Base-by-base conservation (phyloP, 2,113 vertebrate species). In the Otolemur garnettii region DNA sequence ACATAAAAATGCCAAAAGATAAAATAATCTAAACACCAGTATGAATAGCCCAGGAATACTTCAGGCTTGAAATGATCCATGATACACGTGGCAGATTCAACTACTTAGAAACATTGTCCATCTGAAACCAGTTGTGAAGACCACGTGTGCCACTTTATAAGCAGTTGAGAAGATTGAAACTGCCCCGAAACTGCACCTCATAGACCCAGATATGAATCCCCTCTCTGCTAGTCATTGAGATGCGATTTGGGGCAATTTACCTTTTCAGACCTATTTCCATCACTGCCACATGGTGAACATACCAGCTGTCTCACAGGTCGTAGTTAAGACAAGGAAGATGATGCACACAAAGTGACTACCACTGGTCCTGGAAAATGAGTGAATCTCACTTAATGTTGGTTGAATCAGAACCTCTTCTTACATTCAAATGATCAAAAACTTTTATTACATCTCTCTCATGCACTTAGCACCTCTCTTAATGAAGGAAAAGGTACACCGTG, bases 1-100 rank as follows among this genome's bases (percentile, higher is more conserved):
- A 77, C 1, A 12, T 10, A 75, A 96, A 92, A 90, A 91, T 95
- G 68, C 21, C 92, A 71, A 60, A 71, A 35, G 14, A 86, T n/a
- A 91, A 94, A 42, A n/a, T 19, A 42, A 96, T 81, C 21, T 26
- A 90, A 50, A 19, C 87, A 90, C 57, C 74, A 90, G 55, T 62
- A 91, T 71, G 89, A 96, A 93, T 91, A 69, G 55, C 19, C 33
- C 79, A 91, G 68, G 38, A 78, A 96, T 42, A 45, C 33, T 60
- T 45, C 82, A 57, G 66, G 12, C 55, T 90, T 83, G 75, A 84
- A 87, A 90, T 69, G 64, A 80, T 80, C 79, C 79, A n/a, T 60
- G 17, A 15, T 30, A 55, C 50, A 66, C 30, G 7, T 87, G n/a
- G 10, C 11, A 3, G 19, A 30, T 84, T 22, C 19, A 66, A 45